Evolutionary conservation across 2,797 vertebrate species (phyloP), one percentile per base, ranked within the genome.

Genomic region (Remorina albescens): DNA sequence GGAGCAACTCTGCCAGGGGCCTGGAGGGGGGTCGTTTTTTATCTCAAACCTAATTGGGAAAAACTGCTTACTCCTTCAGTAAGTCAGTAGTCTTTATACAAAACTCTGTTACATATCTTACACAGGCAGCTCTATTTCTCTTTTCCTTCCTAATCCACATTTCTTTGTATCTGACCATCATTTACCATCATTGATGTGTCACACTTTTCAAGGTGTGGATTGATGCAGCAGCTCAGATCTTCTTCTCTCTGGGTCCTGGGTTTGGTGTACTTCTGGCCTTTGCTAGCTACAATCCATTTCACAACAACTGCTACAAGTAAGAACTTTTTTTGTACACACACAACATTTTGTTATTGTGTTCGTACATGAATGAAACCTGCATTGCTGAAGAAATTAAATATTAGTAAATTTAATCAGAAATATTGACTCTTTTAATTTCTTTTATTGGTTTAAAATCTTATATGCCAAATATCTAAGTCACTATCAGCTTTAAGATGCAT

Each of bases 261-360:
- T 99, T 99, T 41, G 98, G 98, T 1, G 98, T 99, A 19, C 94
- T 99, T 0, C 90, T 99, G 37, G 98, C 98, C 70, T 98, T 97
- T 21, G 97, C 98, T 58, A 99, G 98, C 92, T 99, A 99, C 93
- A 99, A 99, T 90, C 99, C 97, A 8, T 99, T 99, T 93, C 96
- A 97, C 91, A 99, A 99, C 95, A 99, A 99, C 94, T 99, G 98
- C 87, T 99, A 99, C 89, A 98, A 98, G 98, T 99, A 88, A 96
- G 95, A 49, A 28, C 12, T 25, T 8, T n/a, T 36, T n/a, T n/a
- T n/a, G n/a, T n/a, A n/a, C n/a, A n/a, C n/a, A n/a, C n/a, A n/a
- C n/a, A n/a, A n/a, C n/a, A n/a, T n/a, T n/a, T n/a, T n/a, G n/a
- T n/a, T n/a, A n/a, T n/a, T 5, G n/a, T 36, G 28, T 32, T 46